A percentile compares a stretch with the other conserved stretches of the same genome.
phyloP scores from a whole-genome alignment of 2,888 invertebrate species.

The Cryptosula pallasiana region DNA sequence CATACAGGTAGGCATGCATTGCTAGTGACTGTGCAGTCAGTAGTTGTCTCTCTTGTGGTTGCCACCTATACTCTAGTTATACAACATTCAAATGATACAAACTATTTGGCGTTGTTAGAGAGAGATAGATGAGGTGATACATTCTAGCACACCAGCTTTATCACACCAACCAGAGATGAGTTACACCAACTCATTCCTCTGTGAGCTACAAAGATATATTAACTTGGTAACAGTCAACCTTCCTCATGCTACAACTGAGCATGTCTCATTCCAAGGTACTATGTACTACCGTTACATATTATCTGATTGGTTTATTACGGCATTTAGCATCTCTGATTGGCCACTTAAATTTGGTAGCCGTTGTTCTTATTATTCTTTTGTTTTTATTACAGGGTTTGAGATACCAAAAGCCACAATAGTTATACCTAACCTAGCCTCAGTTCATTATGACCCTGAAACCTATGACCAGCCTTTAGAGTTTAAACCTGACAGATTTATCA shows the following conservation, averaged over 20 bases:
- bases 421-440: slow-evolving; percentile 22
- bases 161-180: slow-evolving; percentile 24
- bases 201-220: slow-evolving; percentile 25
- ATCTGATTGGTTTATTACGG: no score
- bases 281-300: no score
- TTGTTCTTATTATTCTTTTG: no score
- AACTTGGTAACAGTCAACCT: slow-evolving; percentile 26
- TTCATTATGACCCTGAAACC: slow-evolving; percentile 7
- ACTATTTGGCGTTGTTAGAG: no score
- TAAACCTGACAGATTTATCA: slow-evolving; percentile 17
- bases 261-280: slow-evolving; percentile 24
- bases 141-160: slow-evolving; percentile 8
- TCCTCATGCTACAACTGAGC: slow-evolving; percentile 24
- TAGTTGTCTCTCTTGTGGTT: no score
- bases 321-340: no score
- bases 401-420: slow-evolving; percentile 13
- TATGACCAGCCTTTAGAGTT: slow-evolving; percentile 9
- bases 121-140: slow-evolving; percentile 26
- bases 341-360: no score
- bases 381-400: not conserved
- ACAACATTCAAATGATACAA: no score
- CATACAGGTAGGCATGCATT: not conserved
- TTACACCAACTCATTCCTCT: slow-evolving; percentile 26
- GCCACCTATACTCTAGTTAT: no score
- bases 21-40: no score